Evolutionary conservation across 2,113 vertebrate genomes (phyloP).

Genomic region (Geothlypis trichas): DNA sequence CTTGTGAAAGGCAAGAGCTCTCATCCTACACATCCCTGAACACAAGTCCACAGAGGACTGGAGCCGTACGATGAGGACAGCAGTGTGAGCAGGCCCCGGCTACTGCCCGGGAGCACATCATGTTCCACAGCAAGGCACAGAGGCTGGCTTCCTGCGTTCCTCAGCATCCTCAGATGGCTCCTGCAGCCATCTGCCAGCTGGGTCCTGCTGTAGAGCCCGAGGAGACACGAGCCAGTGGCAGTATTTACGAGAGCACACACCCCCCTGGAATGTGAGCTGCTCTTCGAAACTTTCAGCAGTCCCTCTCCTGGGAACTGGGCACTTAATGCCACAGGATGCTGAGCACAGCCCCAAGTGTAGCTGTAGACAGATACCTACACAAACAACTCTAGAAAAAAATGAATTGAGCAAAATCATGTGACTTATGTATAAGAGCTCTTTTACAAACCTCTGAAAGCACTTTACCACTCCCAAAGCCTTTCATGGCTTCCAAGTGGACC

Average conservation of each 20-base stretch:
- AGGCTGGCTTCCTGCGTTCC: not conserved
- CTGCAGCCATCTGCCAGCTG: not conserved
- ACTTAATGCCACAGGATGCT: not conserved
- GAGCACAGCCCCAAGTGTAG: not conserved
- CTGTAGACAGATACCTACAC: not conserved
- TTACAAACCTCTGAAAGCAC: not conserved
- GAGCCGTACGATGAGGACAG: rapidly evolving
- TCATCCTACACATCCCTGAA: not conserved
- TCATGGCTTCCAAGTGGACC: not conserved
- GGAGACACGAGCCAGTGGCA: not conserved
- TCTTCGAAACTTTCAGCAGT: not conserved
- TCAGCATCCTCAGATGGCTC: not conserved
- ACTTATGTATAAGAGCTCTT: rapidly evolving
- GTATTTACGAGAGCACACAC: not conserved
- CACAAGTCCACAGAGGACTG: rapidly evolving
- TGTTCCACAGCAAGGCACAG: not conserved
- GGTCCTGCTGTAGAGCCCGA: not conserved
- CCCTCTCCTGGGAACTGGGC: not conserved
- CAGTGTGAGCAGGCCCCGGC: not conserved
- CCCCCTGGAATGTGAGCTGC: rapidly evolving
- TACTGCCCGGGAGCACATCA: not conserved
- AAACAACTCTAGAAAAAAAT: not conserved
- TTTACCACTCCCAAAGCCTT: rapidly evolving
- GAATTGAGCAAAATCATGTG: not conserved
- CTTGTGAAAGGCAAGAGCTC: not conserved